Percentiles rank a stretch among this genome's conserved stretches.
Evolutionary conservation across 2,113 vertebrate species (phyloP).

Genomic region (Lota lota): DNA sequence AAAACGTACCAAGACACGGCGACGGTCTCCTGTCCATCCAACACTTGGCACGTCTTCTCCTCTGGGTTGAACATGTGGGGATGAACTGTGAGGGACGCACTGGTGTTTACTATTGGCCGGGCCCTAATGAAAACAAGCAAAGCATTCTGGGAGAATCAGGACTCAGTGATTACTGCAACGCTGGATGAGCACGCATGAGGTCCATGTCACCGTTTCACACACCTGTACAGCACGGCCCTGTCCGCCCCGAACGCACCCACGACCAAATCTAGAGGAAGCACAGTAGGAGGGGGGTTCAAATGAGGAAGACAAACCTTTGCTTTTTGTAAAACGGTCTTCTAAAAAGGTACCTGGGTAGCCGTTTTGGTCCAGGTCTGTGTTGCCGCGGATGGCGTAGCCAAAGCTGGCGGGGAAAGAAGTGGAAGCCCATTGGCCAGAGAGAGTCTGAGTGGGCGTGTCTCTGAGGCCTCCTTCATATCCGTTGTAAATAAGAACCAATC

Average conservation of each 20-base stretch:
- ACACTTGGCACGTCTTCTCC: constrained; percentile 78
- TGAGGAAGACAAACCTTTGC: background rate
- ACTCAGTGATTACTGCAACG: no score
- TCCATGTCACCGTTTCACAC: constrained; percentile 18
- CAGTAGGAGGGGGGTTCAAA: background rate
- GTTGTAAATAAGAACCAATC: constrained; percentile 83
- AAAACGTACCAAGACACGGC: constrained; percentile 79
- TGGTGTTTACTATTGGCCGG: constrained; percentile 83
- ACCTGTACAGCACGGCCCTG: constrained; percentile 86
- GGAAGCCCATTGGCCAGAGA: constrained; percentile 80
- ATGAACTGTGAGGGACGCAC: constrained; percentile 78
- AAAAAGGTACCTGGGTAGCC: constrained; percentile 83
- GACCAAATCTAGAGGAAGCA: constrained; percentile 78
- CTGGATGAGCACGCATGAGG: background rate
- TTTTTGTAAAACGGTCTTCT: background rate
- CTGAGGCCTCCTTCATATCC: constrained; percentile 69
- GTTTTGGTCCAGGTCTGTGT: constrained; percentile 84
- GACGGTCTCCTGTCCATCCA: constrained; percentile 40
- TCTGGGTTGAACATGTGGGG: constrained; percentile 90
- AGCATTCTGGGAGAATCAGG: no score
- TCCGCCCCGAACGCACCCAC: constrained; percentile 88
- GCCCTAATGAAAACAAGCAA: constrained; percentile 65
- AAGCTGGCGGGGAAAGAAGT: constrained; percentile 78
- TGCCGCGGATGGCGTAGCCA: constrained; percentile 82
- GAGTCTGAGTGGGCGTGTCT: constrained; percentile 79